Conservation (phyloP, 1,140 invertebrate genomes). For the Lucilia cuprina region DNA sequence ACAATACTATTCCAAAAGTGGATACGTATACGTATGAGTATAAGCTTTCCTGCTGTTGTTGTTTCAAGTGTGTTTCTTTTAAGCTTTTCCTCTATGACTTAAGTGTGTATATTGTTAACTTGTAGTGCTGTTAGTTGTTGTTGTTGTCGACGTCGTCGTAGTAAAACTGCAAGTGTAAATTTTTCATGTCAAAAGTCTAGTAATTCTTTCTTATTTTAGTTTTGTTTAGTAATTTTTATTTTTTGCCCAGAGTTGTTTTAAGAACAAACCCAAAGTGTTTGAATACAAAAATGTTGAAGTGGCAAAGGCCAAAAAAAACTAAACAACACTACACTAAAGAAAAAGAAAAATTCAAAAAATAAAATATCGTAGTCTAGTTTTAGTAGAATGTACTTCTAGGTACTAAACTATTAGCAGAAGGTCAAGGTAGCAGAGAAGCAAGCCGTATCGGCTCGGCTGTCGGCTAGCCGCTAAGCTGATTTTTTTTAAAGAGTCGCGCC, state of each 20-base stretch:
- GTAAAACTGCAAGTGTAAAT: not conserved
- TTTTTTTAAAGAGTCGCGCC: too few species aligned
- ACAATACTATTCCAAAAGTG: not conserved
- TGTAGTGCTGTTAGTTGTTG: not conserved
- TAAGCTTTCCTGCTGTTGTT: not conserved
- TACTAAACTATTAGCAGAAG: slow-evolving; percentile 12
- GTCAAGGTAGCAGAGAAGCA: slow-evolving; percentile 9
- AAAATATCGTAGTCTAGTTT: slow-evolving; percentile 1
- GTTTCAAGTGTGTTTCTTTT: not conserved
- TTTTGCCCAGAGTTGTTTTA: not conserved
- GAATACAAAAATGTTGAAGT: not conserved
- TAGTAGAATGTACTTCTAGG: not conserved
- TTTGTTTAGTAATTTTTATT: not conserved
- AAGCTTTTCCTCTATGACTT: not conserved
- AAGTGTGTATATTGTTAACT: slow-evolving; percentile 15
- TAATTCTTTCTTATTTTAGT: not conserved
- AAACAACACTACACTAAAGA: too few species aligned
- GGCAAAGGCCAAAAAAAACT: too few species aligned
- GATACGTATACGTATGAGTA: not conserved
- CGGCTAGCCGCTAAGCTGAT: too few species aligned
- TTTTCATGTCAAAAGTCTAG: slow-evolving; percentile 7
- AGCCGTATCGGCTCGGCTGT: too few species aligned
- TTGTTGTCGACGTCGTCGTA: not conserved
- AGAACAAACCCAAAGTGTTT: not conserved
- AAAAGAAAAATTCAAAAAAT: not conserved